Conservation (phyloP, 2,113 vertebrate genomes). For the Dascyllus trimaculatus region DNA sequence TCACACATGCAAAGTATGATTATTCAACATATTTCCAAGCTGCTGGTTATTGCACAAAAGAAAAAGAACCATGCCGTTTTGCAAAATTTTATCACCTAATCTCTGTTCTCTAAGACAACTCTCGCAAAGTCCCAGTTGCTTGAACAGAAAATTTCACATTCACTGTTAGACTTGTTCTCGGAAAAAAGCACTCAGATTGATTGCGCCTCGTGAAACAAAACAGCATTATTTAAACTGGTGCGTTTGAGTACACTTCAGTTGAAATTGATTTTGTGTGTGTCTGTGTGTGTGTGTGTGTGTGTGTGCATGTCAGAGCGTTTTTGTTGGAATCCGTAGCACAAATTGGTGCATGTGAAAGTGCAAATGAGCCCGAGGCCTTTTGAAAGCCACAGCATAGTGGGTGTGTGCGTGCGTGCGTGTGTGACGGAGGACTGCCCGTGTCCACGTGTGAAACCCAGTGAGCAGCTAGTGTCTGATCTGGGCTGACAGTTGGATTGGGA, state of each 20-base stretch:
- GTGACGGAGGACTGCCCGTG: constrained; percentile 54
- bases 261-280: constrained; percentile 3
- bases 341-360: constrained; percentile 26
- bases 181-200: constrained; percentile 16
- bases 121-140: no score
- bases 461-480: constrained; percentile 70
- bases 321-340: constrained; percentile 13
- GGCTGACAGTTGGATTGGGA: constrained; percentile 70
- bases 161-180: no score
- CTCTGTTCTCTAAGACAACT: neutral
- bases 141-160: no score
- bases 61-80: neutral
- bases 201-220: constrained; percentile 18
- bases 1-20: neutral
- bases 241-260: constrained; percentile 8
- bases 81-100: neutral
- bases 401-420: constrained; percentile 20
- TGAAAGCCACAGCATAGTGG: constrained; percentile 26
- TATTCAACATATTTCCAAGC: neutral
- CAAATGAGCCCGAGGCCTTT: constrained; percentile 48
- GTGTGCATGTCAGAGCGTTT: constrained; percentile 7
- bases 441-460: constrained; percentile 64
- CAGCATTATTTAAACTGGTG: constrained; percentile 7
- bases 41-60: constrained; percentile 9
- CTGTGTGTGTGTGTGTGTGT: constrained; percentile 9